phyloP scores from a whole-genome alignment of 2,113 vertebrate species.

The Tetraodon nigroviridis region DNA sequence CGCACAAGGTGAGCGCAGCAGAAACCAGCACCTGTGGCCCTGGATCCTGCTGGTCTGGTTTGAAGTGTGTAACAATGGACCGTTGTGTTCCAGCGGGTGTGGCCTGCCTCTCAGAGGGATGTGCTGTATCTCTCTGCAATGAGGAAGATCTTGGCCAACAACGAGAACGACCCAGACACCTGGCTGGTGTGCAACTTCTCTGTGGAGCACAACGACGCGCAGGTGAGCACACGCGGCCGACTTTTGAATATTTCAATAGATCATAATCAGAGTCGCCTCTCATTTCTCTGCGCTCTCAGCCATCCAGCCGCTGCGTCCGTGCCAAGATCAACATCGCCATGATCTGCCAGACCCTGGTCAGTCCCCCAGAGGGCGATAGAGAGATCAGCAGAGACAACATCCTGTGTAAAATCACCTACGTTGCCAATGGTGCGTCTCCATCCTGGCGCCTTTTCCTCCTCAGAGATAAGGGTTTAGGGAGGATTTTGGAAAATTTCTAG shows the following conservation, averaged over 20 bases:
- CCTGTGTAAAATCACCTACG: slow-evolving; percentile 96
- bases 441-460: too few relatives aligned
- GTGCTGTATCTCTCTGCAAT: slow-evolving; percentile 94
- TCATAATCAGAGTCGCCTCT: neutral
- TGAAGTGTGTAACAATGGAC: neutral
- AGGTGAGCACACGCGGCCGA: slow-evolving; percentile 73
- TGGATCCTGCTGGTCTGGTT: neutral
- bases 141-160: slow-evolving; percentile 84
- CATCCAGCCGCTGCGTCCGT: slow-evolving; percentile 88
- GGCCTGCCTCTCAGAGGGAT: slow-evolving; percentile 96
- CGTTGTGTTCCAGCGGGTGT: slow-evolving; percentile 81
- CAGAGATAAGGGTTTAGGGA: too few relatives aligned
- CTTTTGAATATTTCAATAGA: neutral
- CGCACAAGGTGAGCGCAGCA: slow-evolving; percentile 82
- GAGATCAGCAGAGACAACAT: slow-evolving; percentile 95
- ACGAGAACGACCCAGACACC: slow-evolving; percentile 94
- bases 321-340: slow-evolving; percentile 98
- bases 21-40: neutral
- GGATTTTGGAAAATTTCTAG: neutral
- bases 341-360: slow-evolving; percentile 96
- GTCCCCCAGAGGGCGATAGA: slow-evolving; percentile 92
- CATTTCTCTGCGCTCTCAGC: slow-evolving; percentile 58
- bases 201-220: slow-evolving; percentile 90
- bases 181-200: slow-evolving; percentile 99
- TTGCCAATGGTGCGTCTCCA: slow-evolving; percentile 87